Percentiles rank a stretch among this genome's conserved stretches.
These are phyloP conservation scores for Hedya salicella DNA, from an alignment of 2,888 invertebrate species.

Conservation along the genomic window DNA sequence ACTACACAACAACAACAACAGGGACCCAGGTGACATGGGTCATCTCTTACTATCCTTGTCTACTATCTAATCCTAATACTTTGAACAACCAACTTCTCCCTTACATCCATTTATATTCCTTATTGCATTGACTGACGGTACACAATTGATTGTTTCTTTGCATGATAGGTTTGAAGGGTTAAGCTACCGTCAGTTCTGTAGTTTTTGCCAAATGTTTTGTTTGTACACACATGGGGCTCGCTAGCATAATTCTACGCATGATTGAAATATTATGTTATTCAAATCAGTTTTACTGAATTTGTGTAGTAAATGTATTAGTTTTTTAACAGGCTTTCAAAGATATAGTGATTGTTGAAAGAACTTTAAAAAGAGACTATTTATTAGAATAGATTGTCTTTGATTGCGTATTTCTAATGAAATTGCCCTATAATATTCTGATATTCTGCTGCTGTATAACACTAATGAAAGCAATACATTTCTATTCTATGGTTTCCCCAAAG, in stretches of 20 bases:
- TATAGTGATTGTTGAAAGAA: no score
- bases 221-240: slow-evolving; percentile 14
- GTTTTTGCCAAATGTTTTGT: slow-evolving; percentile 18
- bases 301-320: no score
- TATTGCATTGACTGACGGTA: background rate
- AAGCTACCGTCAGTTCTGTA: slow-evolving; percentile 2
- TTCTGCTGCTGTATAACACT: no score
- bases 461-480: no score
- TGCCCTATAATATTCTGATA: no score
- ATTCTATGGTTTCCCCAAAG: no score
- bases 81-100: background rate
- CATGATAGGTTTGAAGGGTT: background rate
- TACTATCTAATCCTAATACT: background rate
- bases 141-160: background rate
- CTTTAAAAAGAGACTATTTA: no score
- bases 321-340: no score
- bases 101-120: background rate
- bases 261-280: slow-evolving; percentile 4
- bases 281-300: no score
- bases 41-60: slow-evolving; percentile 34
- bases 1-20: no score
- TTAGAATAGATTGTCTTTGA: no score
- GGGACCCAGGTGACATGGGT: slow-evolving; percentile 25
- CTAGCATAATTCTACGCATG: background rate
- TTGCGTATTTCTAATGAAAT: no score